These are phyloP conservation scores for Euura saliciscinereae DNA, from an alignment of 1,140 invertebrate species.

Conservation along the genomic window DNA sequence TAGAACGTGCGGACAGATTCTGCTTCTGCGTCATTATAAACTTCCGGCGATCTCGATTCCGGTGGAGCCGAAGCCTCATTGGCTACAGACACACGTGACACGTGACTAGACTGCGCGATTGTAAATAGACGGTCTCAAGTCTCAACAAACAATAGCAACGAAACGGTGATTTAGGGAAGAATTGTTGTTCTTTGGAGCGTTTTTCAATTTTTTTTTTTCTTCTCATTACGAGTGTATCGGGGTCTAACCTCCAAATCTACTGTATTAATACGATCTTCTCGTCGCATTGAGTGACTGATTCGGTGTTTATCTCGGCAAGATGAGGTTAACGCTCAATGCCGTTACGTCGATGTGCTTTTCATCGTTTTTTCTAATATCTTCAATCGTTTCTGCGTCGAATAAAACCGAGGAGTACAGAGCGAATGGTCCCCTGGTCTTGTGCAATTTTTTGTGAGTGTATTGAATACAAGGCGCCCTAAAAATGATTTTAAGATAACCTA, in stretches of 20 bases:
- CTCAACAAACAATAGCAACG: too few species aligned
- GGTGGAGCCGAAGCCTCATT: neutral
- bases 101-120: neutral
- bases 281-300: too few species aligned
- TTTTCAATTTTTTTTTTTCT: too few species aligned
- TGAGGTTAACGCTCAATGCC: conserved; percentile 33
- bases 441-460: conserved; percentile 53
- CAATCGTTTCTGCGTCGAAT: conserved; percentile 34
- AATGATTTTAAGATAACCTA: too few species aligned
- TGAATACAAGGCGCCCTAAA: too few species aligned
- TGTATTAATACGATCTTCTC: too few species aligned
- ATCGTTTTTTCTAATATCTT: conserved; percentile 29
- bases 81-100: neutral
- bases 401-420: conserved; percentile 48
- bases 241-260: too few species aligned
- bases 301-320: conserved; percentile 30
- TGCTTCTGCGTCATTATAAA: neutral
- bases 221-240: too few species aligned
- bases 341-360: conserved; percentile 28
- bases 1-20: neutral
- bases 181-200: too few species aligned
- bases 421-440: conserved; percentile 51
- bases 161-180: too few species aligned
- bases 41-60: neutral
- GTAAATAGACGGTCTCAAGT: too few species aligned